Evolutionary conservation across 2,113 vertebrate species (phyloP), one percentile per base, ranked within the genome.

Genomic region (Capreolus pygargus): DNA sequence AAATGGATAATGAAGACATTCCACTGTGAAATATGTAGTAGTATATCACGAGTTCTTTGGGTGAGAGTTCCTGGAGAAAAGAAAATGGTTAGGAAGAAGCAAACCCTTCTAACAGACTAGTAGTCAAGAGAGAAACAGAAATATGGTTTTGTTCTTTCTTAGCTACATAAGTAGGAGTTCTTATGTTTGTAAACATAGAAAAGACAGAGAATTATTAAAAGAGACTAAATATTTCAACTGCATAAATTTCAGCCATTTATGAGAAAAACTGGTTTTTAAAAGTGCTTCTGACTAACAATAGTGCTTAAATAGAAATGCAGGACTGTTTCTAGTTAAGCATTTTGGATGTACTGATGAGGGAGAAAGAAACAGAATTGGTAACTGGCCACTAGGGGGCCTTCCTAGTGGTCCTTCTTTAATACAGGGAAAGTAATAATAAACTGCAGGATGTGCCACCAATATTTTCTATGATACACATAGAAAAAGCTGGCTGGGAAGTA

Each of bases 301-400:
- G 4, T 7, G 7, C 43, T 52, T 43, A 52, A 50, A 54, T 13
- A 92, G 50, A 78, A 97, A 90, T n/a, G 1, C 10, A 47, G 57
- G 12, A 6, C 60, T 94, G n/a, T 57, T 93, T 86, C 52, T 30
- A 33, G n/a, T 89, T 74, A 88, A 76, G 43, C 47, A 17, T 61
- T 86, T 70, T 28, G 39, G 58, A 70, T 45, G 23, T 57, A 64
- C 12, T 5, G 17, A 9, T 54, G 45, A 33, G 6, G 45, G 16
- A 88, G n/a, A 67, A 25, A 67, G 39, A 67, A 19, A 67, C 16
- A 61, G 43, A 23, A n/a, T 64, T 7, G 0, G 17, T 74, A 0
- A 67, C 36, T 96, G 82, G 88, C 98, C 98, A 97, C 97, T 93
- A 94, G 70, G 97, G 98, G 97, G 97, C 98, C 84, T 97, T 96